A percentile compares a stretch with the other conserved stretches of the same genome.
phyloP scores from a whole-genome alignment of 2,797 vertebrate genomes.

The Characodon lateralis region DNA sequence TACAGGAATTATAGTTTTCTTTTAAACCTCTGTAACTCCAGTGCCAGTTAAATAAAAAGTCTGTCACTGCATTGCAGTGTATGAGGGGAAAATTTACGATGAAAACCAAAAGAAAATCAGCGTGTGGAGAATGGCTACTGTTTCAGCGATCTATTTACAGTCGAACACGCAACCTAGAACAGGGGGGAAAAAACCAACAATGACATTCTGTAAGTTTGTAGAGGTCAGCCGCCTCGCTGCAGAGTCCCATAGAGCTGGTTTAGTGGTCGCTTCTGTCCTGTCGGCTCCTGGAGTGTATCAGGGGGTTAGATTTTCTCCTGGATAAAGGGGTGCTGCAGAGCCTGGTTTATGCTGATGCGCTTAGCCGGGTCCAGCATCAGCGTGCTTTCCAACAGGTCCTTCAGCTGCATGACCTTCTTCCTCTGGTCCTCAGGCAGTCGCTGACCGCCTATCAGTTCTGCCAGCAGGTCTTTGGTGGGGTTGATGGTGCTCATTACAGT shows the following conservation, averaged over 20 bases:
- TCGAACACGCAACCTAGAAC: conserved; percentile 69
- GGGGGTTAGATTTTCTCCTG: conserved; percentile 96
- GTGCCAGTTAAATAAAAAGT: conserved; percentile 70
- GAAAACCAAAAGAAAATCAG: conserved; percentile 37
- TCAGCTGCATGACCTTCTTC: conserved; percentile 98
- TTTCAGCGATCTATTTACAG: conserved; percentile 79
- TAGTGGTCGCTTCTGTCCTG: conserved; percentile 57
- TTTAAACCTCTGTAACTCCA: conserved; percentile 59
- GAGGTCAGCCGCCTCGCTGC: conserved; percentile 55
- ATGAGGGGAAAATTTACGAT: conserved; percentile 47
- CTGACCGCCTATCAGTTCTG: conserved; percentile 96
- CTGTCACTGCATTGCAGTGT: conserved; percentile 51
- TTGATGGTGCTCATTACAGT: conserved; percentile 99
- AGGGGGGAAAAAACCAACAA: conserved; percentile 48
- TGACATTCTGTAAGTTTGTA: conserved; percentile 62
- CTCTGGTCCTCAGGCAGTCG: conserved; percentile 98
- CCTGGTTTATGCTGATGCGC: conserved; percentile 99
- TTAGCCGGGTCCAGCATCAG: conserved; percentile 99
- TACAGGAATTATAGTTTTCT: conserved; percentile 71
- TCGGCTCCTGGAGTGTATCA: conserved; percentile 47
- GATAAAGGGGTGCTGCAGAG: conserved; percentile 97
- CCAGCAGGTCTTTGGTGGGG: conserved; percentile 97
- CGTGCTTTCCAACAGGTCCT: conserved; percentile 97
- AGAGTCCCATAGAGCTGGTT: conserved; percentile 61
- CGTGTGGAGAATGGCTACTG: conserved; percentile 61